phyloP scores from a whole-genome alignment of 2,888 invertebrate species.

The Terebella lapidaria region DNA sequence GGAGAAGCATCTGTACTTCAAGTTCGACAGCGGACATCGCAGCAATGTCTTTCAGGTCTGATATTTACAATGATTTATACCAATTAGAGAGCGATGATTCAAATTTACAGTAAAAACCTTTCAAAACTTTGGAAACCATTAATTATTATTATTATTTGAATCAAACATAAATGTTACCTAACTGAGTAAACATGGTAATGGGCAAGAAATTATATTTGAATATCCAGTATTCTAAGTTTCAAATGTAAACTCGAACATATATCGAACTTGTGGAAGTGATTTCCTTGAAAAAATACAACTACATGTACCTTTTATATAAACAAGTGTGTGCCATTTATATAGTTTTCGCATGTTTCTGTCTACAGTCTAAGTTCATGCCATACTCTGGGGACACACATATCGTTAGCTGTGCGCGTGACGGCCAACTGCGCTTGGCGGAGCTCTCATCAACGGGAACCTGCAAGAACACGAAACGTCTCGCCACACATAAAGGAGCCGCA shows the following conservation, averaged over 20 bases:
- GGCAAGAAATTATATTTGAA: too few relatives aligned
- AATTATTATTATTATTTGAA: too few relatives aligned
- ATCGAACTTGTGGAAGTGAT: too few relatives aligned
- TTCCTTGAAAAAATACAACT: too few relatives aligned
- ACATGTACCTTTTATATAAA: too few relatives aligned
- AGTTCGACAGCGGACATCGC: conserved; percentile 75
- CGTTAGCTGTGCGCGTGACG: conserved; percentile 83
- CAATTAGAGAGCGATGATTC: neutral
- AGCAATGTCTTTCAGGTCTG: conserved; percentile 84
- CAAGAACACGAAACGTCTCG: conserved; percentile 62
- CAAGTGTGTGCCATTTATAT: too few relatives aligned
- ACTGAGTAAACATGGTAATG: too few relatives aligned
- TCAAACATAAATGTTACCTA: too few relatives aligned
- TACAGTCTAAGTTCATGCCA: conserved; percentile 75
- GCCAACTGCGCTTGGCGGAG: conserved; percentile 68
- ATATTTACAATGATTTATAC: neutral
- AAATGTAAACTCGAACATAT: too few relatives aligned
- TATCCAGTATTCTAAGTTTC: too few relatives aligned
- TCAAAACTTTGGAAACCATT: neutral
- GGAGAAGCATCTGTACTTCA: conserved; percentile 62
- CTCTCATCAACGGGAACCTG: conserved; percentile 56
- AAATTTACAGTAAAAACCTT: neutral
- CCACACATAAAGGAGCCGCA: conserved; percentile 71
- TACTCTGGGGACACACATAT: conserved; percentile 74
- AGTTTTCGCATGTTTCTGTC: too few relatives aligned